Conservation (phyloP, 2,888 invertebrate species). For the Troides helena region DNA sequence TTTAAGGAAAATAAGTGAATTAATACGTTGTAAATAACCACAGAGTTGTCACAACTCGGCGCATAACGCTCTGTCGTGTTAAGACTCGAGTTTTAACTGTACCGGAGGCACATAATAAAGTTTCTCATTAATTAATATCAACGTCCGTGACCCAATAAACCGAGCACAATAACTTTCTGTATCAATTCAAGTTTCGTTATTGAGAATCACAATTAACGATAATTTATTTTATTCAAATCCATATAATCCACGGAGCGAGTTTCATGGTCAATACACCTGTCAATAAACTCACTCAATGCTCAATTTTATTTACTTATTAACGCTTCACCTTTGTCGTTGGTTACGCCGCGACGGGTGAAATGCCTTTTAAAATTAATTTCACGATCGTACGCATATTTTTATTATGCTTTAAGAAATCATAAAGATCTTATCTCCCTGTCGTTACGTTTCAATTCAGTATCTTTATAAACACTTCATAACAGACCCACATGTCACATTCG, state of each 20-base stretch:
- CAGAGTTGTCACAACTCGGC: slow-evolving; percentile 30
- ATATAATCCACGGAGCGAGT: neutral
- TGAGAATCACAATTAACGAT: slow-evolving; percentile 1
- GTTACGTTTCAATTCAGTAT: neutral
- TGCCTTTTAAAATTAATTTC: neutral
- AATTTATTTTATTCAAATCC: slow-evolving; percentile 1
- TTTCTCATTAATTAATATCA: slow-evolving; percentile 37
- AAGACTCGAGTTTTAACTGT: slow-evolving; percentile 35
- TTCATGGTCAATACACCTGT: neutral
- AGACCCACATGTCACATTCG: neutral
- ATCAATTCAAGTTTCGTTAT: slow-evolving; percentile 22
- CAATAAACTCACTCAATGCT: neutral
- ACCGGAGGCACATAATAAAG: slow-evolving; percentile 43
- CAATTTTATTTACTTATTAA: slow-evolving; percentile 9
- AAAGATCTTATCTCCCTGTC: neutral
- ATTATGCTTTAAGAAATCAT: neutral
- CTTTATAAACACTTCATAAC: neutral
- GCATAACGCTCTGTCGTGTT: slow-evolving; percentile 39
- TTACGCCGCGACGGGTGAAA: neutral
- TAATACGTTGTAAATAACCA: slow-evolving; percentile 32
- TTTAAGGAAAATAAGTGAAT: slow-evolving; percentile 43
- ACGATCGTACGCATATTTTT: neutral
- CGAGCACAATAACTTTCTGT: slow-evolving; percentile 34
- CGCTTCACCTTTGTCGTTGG: neutral
- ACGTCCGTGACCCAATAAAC: slow-evolving; percentile 40